Base-by-base conservation (phyloP, 2,797 vertebrate genomes). In the Cryptoprocta ferox region DNA sequence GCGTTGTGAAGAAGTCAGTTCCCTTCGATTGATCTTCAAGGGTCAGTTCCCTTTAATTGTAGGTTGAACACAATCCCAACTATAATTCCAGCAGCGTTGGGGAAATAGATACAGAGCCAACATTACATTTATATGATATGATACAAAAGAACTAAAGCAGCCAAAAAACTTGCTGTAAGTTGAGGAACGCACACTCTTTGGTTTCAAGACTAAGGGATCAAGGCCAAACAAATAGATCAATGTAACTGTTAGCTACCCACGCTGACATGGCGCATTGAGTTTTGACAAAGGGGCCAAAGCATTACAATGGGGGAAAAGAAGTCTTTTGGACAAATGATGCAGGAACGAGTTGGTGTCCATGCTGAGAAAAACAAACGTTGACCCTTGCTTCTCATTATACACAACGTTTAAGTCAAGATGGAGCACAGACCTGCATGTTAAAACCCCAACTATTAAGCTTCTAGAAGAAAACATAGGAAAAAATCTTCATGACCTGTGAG, bases 41-140 rank as follows among this genome's bases (percentile, higher is more conserved):
- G n/a, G 35, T 73, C 32, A 2, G 0, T 75, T 81, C 11, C 45
- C 32, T 37, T 26, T 1, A 2, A 0, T 0, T 18, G 8, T 1
- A 16, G 63, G 37, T 24, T 42, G 42, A 30, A 21, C 28, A 18
- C 48, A 19, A 16, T 66, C 45, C 65, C n/a, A 14, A 0, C 12
- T 26, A 1, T 30, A 48, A 86, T 32, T 61, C 28, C 53, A 26
- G 68, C 11, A 50, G 10, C 68, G 11, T 26, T 50, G 65, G n/a
- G 37, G 42, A 75, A 70, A 80, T 7, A 73, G 4, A 5, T n/a
- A 16, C 12, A 65, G 21, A 24, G 56, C 56, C 56, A 59, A 3
- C 56, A 24, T 24, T 3, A 19, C 1, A 59, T 59, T 53, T 59
- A 24, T 24, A 59, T 59, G 56, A 59, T 59, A 59, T 59, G 56